Conservation (phyloP, 2,888 invertebrate species). For the Dione juno region DNA sequence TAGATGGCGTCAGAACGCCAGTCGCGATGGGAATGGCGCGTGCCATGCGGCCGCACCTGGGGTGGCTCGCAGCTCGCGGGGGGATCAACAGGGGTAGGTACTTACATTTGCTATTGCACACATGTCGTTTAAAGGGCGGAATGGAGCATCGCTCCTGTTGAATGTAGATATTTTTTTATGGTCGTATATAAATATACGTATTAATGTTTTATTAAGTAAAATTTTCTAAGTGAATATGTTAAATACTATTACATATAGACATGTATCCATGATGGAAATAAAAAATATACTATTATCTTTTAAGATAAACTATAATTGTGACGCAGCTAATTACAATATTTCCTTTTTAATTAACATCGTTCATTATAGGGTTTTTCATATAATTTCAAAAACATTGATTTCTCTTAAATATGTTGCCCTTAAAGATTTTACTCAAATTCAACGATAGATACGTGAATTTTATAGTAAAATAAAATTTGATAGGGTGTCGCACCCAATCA, state of each 20-base stretch:
- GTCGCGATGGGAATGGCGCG: slow-evolving; percentile 80
- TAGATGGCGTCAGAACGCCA: slow-evolving; percentile 79
- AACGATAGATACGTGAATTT: slow-evolving; percentile 45
- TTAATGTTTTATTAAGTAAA: slow-evolving; percentile 1
- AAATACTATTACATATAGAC: background rate
- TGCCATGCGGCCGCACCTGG: slow-evolving; percentile 80
- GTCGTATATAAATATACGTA: background rate
- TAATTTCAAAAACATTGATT: background rate
- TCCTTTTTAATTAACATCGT: too few species aligned
- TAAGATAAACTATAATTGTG: too few species aligned
- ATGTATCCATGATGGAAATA: background rate
- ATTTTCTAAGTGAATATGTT: background rate
- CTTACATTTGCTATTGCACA: slow-evolving; percentile 83
- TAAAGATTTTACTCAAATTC: slow-evolving; percentile 1
- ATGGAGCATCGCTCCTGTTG: slow-evolving; percentile 64
- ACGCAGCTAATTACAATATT: too few species aligned
- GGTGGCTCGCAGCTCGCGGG: slow-evolving; percentile 70
- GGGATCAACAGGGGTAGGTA: slow-evolving; percentile 83
- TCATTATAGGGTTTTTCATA: background rate
- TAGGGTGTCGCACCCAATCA: slow-evolving; percentile 69
- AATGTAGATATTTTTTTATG: slow-evolving; percentile 38
- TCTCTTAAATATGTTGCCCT: background rate
- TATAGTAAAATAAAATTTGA: slow-evolving; percentile 62
- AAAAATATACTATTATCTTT: background rate
- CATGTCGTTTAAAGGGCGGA: slow-evolving; percentile 80